phyloP scores from a whole-genome alignment of 2,113 vertebrate species.

The Promerops cafer region DNA sequence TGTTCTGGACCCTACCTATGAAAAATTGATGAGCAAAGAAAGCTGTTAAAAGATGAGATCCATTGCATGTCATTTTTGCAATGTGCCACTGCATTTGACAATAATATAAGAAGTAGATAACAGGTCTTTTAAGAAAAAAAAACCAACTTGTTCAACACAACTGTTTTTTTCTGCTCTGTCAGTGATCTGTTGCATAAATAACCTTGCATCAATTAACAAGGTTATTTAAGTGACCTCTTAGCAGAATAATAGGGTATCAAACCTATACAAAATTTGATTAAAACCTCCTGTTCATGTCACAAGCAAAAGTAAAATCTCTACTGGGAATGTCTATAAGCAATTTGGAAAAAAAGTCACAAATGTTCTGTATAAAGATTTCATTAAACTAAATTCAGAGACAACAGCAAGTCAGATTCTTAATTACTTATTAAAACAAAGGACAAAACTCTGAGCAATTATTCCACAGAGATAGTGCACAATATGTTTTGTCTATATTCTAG shows the following conservation, averaged over 20 bases:
- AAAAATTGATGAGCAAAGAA: slow-evolving; percentile 53
- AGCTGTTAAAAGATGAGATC: neutral
- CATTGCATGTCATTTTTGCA: neutral
- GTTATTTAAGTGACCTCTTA: neutral
- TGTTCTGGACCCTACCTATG: neutral
- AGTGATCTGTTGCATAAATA: neutral
- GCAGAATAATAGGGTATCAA: neutral
- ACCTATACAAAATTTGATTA: neutral
- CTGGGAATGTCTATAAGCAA: neutral
- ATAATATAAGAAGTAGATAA: neutral
- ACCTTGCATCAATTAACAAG: neutral
- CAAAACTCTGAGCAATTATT: neutral
- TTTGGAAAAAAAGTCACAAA: neutral
- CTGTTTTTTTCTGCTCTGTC: neutral
- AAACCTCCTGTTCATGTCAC: neutral
- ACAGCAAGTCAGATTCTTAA: neutral
- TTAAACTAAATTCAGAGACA: slow-evolving; percentile 1
- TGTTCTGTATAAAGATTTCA: neutral
- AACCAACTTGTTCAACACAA: neutral
- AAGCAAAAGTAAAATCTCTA: neutral
- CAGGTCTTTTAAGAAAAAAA: neutral
- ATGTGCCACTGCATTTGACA: neutral
- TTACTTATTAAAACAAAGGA: neutral
- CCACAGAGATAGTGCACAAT: neutral
- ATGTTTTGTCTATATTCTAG: neutral